A percentile compares a stretch with the other conserved stretches of the same genome.
These are phyloP conservation scores for Chloropsis hardwickii DNA, from an alignment of 2,113 vertebrate genomes.

Conservation along the genomic window DNA sequence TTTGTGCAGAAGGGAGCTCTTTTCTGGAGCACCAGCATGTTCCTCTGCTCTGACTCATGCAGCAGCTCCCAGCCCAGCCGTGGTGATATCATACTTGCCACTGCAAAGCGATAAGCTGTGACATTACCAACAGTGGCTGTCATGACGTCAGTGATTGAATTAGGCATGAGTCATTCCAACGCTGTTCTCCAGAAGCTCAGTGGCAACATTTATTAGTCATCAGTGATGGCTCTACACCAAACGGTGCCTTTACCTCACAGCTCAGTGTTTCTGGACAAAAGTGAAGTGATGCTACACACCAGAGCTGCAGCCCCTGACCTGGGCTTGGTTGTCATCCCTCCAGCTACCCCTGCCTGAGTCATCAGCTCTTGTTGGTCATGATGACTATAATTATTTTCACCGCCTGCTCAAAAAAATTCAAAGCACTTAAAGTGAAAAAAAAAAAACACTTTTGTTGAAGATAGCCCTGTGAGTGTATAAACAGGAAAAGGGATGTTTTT, in stretches of 20 bases:
- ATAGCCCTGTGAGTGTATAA: background rate
- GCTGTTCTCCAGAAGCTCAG: slow-evolving; percentile 36
- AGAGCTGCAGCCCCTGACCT: background rate
- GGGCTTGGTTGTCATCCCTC: background rate
- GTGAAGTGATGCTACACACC: background rate
- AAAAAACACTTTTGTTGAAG: background rate
- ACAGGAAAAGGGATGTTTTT: background rate
- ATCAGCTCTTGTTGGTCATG: background rate
- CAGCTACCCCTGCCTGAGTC: background rate
- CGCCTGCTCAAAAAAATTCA: background rate
- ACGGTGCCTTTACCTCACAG: background rate
- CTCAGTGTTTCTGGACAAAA: background rate
- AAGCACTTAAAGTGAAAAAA: background rate
- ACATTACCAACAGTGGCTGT: slow-evolving; percentile 43
- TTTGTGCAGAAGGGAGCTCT: slow-evolving; percentile 24
- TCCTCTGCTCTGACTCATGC: slow-evolving; percentile 28
- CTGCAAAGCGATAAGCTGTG: slow-evolving; percentile 48
- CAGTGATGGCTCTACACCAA: slow-evolving; percentile 4
- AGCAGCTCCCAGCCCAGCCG: background rate
- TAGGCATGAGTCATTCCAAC: slow-evolving; percentile 31
- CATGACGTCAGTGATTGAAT: slow-evolving; percentile 56
- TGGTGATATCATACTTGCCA: slow-evolving; percentile 42
- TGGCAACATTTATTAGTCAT: slow-evolving; percentile 44
- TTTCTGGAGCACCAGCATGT: slow-evolving; percentile 29
- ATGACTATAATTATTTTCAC: background rate